These are phyloP conservation scores for Odontophorus gujanensis DNA, from an alignment of 2,113 vertebrate species.

Conservation along the genomic window DNA sequence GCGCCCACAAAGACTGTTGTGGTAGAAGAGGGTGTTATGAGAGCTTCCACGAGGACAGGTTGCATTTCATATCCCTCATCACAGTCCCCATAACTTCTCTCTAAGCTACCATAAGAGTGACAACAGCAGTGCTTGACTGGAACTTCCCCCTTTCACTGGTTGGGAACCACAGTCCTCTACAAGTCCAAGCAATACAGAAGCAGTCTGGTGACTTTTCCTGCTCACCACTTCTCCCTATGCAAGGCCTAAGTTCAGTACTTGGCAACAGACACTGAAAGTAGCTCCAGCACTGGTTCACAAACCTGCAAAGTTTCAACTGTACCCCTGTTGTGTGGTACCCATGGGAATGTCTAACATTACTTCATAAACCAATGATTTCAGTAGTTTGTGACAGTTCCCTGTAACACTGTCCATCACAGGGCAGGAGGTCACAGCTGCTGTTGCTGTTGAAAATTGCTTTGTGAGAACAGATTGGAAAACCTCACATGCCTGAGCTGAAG, in stretches of 20 bases:
- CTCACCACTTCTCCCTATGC: not conserved
- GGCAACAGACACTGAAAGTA: rapidly evolving
- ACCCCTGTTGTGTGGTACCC: not conserved
- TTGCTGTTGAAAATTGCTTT: constrained; percentile 42
- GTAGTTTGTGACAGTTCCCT: not conserved
- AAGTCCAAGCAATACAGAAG: not conserved
- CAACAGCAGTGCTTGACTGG: not conserved
- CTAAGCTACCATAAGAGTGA: not conserved
- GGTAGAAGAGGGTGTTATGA: constrained; percentile 45
- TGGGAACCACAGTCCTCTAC: not conserved
- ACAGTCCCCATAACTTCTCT: rapidly evolving
- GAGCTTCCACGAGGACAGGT: not conserved
- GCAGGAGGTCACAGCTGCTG: constrained; percentile 46
- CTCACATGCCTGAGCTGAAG: not conserved
- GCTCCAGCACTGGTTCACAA: not conserved
- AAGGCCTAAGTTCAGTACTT: rapidly evolving
- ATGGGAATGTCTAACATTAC: constrained; percentile 25
- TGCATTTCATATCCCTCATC: not conserved
- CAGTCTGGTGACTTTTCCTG: not conserved
- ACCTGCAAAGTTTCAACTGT: rapidly evolving
- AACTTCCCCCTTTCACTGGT: not conserved
- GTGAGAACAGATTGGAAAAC: not conserved
- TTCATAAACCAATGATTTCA: rapidly evolving
- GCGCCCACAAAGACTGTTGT: constrained; percentile 53
- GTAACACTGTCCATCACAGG: not conserved